A percentile compares a stretch with the other conserved stretches of the same genome.
Conservation (phyloP, 1,140 invertebrate genomes). For the Zaprionus capensis region DNA sequence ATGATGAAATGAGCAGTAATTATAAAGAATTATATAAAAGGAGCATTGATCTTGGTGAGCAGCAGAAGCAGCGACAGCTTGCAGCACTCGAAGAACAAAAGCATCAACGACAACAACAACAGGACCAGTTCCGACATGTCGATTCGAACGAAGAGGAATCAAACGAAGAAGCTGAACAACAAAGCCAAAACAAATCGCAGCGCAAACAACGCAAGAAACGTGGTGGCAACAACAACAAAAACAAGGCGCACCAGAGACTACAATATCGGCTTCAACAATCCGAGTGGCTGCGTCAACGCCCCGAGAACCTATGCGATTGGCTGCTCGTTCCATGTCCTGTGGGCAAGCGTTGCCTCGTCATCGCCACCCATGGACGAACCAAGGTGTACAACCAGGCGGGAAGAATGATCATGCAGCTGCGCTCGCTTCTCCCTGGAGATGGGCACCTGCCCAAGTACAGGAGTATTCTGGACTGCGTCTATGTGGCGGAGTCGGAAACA, state of each 20-base stretch:
- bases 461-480: conserved; percentile 92
- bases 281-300: conserved; percentile 95
- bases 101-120: conserved; percentile 77
- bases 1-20: conserved; percentile 15
- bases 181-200: conserved; percentile 29
- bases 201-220: conserved; percentile 16
- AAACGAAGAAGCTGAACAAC: not conserved
- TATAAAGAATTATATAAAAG: conserved; percentile 66
- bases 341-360: conserved; percentile 91
- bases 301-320: conserved; percentile 91
- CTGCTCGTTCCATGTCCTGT: conserved; percentile 92
- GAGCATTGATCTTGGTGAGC: conserved; percentile 55
- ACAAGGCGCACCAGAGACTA: conserved; percentile 1
- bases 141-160: conserved; percentile 12
- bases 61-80: conserved; percentile 57
- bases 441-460: conserved; percentile 85
- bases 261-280: conserved; percentile 86
- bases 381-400: conserved; percentile 90
- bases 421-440: conserved; percentile 90
- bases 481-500: conserved; percentile 86
- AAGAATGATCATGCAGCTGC: conserved; percentile 86
- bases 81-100: conserved; percentile 57
- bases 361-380: conserved; percentile 90
- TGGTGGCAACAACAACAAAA: conserved; percentile 17
- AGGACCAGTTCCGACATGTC: conserved; percentile 54